Percentiles rank a stretch among this genome's conserved stretches.
phyloP scores from a whole-genome alignment of 2,113 vertebrate genomes.

The Passer domesticus region DNA sequence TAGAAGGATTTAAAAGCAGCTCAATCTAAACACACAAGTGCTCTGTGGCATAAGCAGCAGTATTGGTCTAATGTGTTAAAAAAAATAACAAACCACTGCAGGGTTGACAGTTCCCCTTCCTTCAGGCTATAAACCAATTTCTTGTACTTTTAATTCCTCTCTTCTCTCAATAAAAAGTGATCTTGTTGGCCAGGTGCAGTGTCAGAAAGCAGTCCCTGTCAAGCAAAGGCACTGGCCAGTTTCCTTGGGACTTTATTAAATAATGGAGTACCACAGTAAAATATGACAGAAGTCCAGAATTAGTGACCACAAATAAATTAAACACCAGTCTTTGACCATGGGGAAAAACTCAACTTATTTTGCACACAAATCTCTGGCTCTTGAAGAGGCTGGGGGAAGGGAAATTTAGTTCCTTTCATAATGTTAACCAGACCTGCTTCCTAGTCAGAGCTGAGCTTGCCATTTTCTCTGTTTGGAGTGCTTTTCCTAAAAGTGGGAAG shows the following conservation, averaged over 20 bases:
- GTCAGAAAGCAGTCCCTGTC: background rate
- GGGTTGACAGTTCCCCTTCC: background rate
- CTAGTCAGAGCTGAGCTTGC: background rate
- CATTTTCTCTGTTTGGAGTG: background rate
- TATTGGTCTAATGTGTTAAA: background rate
- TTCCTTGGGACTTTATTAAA: background rate
- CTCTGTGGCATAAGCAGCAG: background rate
- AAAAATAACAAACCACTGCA: background rate
- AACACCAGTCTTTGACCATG: background rate
- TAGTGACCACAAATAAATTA: slow-evolving; percentile 16
- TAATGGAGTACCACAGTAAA: background rate
- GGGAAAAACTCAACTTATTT: slow-evolving; percentile 1
- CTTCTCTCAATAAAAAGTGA: background rate
- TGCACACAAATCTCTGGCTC: slow-evolving; percentile 11
- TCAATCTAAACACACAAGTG: background rate
- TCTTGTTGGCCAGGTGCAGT: slow-evolving; percentile 21
- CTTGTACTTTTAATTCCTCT: background rate
- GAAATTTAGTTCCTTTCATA: background rate
- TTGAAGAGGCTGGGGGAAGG: background rate
- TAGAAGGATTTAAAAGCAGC: background rate
- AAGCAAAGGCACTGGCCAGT: slow-evolving; percentile 12
- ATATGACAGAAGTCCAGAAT: background rate
- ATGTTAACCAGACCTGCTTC: slow-evolving; percentile 22
- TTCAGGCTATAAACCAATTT: slow-evolving; percentile 13
- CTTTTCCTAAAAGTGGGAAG: background rate